These are phyloP conservation scores for Okamejei kenojei DNA, from an alignment of 2,797 vertebrate genomes.

Conservation along the genomic window DNA sequence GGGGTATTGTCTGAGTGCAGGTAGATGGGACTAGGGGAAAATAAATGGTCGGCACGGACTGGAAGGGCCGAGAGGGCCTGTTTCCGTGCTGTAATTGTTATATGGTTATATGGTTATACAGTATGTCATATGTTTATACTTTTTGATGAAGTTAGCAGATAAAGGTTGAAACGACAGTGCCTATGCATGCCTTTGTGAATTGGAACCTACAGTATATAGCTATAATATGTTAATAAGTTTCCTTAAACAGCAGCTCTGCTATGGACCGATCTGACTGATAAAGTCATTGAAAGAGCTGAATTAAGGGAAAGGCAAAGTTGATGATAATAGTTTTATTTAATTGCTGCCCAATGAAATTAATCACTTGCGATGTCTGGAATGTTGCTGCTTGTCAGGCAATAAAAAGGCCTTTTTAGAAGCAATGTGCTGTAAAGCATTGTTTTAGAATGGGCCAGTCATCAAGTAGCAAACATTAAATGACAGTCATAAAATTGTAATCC, in stretches of 20 bases:
- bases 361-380: conserved; percentile 29
- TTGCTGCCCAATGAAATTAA: conserved; percentile 35
- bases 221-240: neutral
- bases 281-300: conserved; percentile 12
- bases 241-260: neutral
- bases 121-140: neutral
- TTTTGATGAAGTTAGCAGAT: neutral
- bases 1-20: too few relatives aligned
- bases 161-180: neutral
- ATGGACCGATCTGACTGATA: neutral
- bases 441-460: neutral
- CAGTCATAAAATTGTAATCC: conserved; percentile 1
- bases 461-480: conserved; percentile 22
- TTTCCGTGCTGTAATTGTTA: too few relatives aligned
- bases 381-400: conserved; percentile 26
- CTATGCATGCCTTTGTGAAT: neutral
- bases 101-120: too few relatives aligned
- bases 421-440: neutral
- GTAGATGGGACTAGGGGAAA: too few relatives aligned
- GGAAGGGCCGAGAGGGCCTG: too few relatives aligned
- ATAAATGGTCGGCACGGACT: too few relatives aligned
- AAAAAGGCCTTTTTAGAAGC: neutral
- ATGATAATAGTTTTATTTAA: conserved; percentile 37
- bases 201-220: neutral
- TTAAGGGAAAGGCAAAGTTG: conserved; percentile 7